Conservation (phyloP, 2,797 vertebrate genomes). For the Echiichthys vipera region DNA sequence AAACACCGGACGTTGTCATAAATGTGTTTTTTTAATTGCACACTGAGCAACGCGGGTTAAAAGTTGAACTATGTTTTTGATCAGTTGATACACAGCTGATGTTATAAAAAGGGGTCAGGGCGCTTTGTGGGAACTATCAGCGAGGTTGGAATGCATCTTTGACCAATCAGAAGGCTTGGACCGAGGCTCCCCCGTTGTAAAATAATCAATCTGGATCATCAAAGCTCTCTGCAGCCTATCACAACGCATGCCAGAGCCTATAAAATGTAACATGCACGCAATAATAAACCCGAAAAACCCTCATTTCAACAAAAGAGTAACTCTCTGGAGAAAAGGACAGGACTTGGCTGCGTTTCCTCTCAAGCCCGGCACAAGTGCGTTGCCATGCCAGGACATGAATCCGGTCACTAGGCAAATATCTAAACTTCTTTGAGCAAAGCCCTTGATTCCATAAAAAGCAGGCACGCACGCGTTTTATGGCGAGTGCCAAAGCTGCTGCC, state of each 20-base stretch:
- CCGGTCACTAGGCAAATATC: slow-evolving; percentile 43
- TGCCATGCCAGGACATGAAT: slow-evolving; percentile 16
- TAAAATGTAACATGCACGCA: slow-evolving; percentile 46
- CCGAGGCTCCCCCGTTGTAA: slow-evolving; percentile 21
- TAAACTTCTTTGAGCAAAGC: slow-evolving; percentile 20
- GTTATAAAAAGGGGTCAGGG: neutral
- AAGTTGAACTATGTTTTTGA: neutral
- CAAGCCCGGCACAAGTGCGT: slow-evolving; percentile 30
- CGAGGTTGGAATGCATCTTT: slow-evolving; percentile 37
- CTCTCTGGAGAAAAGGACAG: neutral
- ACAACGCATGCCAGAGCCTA: slow-evolving; percentile 18
- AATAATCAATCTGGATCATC: slow-evolving; percentile 60
- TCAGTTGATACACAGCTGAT: slow-evolving; percentile 8
- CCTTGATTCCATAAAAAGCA: slow-evolving; percentile 48
- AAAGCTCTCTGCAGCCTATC: slow-evolving; percentile 45
- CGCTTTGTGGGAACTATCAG: slow-evolving; percentile 59
- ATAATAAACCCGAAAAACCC: slow-evolving; percentile 53
- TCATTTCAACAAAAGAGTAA: slow-evolving; percentile 8
- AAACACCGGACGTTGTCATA: neutral
- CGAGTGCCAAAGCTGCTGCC: slow-evolving; percentile 42
- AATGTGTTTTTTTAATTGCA: neutral
- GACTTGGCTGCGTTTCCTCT: slow-evolving; percentile 17
- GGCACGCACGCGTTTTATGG: slow-evolving; percentile 19
- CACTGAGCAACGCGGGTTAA: neutral
- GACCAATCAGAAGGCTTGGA: slow-evolving; percentile 45